phyloP scores from a whole-genome alignment of 2,888 invertebrate genomes.

The Meliscaeva auricollis region DNA sequence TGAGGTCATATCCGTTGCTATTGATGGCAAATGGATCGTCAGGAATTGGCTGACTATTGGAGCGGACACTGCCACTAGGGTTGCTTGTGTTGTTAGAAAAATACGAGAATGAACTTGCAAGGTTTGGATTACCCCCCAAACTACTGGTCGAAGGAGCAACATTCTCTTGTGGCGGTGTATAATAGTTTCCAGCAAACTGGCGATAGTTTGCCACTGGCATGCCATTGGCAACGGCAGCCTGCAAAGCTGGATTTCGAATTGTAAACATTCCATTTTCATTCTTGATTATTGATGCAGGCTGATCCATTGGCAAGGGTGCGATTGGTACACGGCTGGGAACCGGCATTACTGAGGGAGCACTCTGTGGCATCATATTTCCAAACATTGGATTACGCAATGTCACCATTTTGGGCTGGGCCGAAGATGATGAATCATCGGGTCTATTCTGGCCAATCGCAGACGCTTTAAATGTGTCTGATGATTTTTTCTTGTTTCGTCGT shows the following conservation, averaged over 20 bases:
- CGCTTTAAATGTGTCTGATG: constrained; percentile 73
- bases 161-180: constrained; percentile 82
- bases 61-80: constrained; percentile 79
- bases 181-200: constrained; percentile 82
- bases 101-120: constrained; percentile 79
- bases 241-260: constrained; percentile 89
- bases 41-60: constrained; percentile 78
- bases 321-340: constrained; percentile 57
- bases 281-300: constrained; percentile 88
- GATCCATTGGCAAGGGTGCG: constrained; percentile 83
- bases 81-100: constrained; percentile 64
- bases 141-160: constrained; percentile 78
- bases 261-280: constrained; percentile 93
- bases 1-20: constrained; percentile 62
- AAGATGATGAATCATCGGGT: constrained; percentile 24
- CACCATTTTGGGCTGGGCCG: constrained; percentile 87
- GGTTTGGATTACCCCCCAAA: constrained; percentile 45
- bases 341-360: constrained; percentile 53
- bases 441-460: constrained; percentile 25
- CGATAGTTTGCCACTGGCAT: constrained; percentile 81
- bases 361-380: constrained; percentile 62
- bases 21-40: constrained; percentile 66
- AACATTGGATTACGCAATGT: constrained; percentile 92
- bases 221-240: constrained; percentile 83
- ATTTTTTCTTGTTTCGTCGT: constrained; percentile 81